Base-by-base conservation (phyloP, 2,113 vertebrate genomes). In the Manacus vitellinus region DNA sequence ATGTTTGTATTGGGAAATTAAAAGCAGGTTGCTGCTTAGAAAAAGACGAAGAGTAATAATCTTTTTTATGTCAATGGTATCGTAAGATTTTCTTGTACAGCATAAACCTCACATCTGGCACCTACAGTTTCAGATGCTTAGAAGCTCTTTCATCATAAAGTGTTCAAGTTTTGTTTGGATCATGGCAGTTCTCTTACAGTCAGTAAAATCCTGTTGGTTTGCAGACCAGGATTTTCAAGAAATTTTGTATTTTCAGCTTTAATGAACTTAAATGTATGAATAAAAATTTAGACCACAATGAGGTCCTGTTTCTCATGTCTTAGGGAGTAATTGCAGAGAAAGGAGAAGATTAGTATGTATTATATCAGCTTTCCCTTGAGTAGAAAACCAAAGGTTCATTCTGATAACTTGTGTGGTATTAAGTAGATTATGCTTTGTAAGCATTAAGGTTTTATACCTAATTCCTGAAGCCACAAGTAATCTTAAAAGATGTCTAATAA, bases 351-450 rank as follows among this genome's bases (percentile, higher is more conserved):
- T 77, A 95, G 59, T 82, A 35, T 85, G 71, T 63, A 62, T 95
- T 92, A 82, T 62, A 89, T 76, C 46, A 94, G 74, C 87, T 92
- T 91, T 89, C 66, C 78, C 46, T 79, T 73, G 59, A 89, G 88
- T 5, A 90, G 71, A 77, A 85, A 88, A 79, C 31, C 43, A 70
- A 93, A 89, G 25, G 75, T 93, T 96, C 74, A 39, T 63, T 85
- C 59, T 91, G 54, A 81, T 93, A 74, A 83, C 55, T 89, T 77
- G 33, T 80, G 54, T 73, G 19, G 43, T 59, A 74, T 90, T 92
- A 93, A 95, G 61, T 61, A 89, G 85, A 75, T 95, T 93, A 74
- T 71, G 20, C 33, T 82, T 93, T 62, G 52, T 85, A 84, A 95
- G 70, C 41, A 31, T 49, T 83, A 65, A 85, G 70, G 28, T 76